These are phyloP conservation scores for Euphonia xanthogaster DNA, from an alignment of 2,797 vertebrate species.

Conservation along the genomic window DNA sequence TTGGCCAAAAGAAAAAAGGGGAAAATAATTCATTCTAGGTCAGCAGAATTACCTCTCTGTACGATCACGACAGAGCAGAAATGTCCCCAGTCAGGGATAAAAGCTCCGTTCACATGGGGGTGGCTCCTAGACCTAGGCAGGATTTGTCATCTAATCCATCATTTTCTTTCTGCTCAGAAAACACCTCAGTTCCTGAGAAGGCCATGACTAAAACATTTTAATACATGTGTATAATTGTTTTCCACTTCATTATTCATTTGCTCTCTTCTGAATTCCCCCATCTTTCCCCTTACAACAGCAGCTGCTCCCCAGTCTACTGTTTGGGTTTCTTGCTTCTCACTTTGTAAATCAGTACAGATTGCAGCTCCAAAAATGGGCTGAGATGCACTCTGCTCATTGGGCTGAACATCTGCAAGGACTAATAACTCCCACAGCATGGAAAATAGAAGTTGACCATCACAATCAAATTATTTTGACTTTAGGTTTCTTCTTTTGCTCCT, in stretches of 20 bases:
- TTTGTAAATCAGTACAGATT: background rate
- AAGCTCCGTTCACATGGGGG: rapidly evolving
- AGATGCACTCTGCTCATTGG: background rate
- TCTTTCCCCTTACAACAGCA: background rate
- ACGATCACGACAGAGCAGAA: background rate
- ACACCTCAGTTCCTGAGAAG: background rate
- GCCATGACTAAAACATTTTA: background rate
- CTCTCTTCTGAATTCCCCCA: background rate
- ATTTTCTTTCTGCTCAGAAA: background rate
- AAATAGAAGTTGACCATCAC: background rate
- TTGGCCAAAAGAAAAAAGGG: background rate
- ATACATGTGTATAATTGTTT: background rate
- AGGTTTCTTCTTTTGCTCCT: background rate
- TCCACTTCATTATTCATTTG: background rate
- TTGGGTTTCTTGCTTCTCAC: background rate
- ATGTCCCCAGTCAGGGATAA: background rate
- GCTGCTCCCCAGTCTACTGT: background rate
- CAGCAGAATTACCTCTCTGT: background rate
- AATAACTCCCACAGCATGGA: background rate
- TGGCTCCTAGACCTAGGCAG: background rate
- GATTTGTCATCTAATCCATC: background rate
- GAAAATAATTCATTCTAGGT: background rate
- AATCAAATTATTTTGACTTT: background rate
- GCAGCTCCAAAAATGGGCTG: background rate
- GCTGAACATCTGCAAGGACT: background rate